Percentiles rank a stretch among this genome's conserved stretches.
These are phyloP conservation scores for Orius laevigatus DNA, from an alignment of 1,140 invertebrate species.

Conservation along the genomic window DNA sequence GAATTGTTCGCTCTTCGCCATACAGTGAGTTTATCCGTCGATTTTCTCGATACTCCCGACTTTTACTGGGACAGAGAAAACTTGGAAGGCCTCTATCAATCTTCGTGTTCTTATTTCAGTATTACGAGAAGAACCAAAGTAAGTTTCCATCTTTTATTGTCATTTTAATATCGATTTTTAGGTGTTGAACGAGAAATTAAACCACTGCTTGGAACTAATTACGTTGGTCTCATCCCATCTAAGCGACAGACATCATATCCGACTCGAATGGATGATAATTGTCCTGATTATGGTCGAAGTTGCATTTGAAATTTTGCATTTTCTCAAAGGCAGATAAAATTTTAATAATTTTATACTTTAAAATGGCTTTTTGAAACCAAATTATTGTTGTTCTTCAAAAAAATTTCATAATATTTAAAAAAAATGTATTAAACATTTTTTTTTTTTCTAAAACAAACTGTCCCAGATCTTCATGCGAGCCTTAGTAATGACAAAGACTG, in stretches of 20 bases:
- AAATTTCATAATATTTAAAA: no score
- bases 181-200: slow-evolving; percentile 90
- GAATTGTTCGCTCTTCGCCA: slow-evolving; percentile 80
- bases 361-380: no score
- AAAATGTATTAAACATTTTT: no score
- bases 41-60: slow-evolving; percentile 84
- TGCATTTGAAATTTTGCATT: slow-evolving; percentile 71
- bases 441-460: no score
- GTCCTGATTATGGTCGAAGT: slow-evolving; percentile 89
- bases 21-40: slow-evolving; percentile 80
- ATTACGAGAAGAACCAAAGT: slow-evolving; percentile 68
- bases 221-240: slow-evolving; percentile 74
- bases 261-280: slow-evolving; percentile 94
- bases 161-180: slow-evolving; percentile 27
- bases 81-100: slow-evolving; percentile 65
- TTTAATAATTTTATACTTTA: neutral
- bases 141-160: slow-evolving; percentile 16
- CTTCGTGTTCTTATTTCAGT: slow-evolving; percentile 66
- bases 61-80: slow-evolving; percentile 93
- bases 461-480: no score
- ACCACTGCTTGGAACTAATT: slow-evolving; percentile 79
- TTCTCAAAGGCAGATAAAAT: slow-evolving; percentile 1
- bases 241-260: slow-evolving; percentile 75
- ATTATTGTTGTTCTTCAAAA: no score
- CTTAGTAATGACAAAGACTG: no score